phyloP scores from a whole-genome alignment of 2,113 vertebrate genomes.

The Hippocampus barbouri region DNA sequence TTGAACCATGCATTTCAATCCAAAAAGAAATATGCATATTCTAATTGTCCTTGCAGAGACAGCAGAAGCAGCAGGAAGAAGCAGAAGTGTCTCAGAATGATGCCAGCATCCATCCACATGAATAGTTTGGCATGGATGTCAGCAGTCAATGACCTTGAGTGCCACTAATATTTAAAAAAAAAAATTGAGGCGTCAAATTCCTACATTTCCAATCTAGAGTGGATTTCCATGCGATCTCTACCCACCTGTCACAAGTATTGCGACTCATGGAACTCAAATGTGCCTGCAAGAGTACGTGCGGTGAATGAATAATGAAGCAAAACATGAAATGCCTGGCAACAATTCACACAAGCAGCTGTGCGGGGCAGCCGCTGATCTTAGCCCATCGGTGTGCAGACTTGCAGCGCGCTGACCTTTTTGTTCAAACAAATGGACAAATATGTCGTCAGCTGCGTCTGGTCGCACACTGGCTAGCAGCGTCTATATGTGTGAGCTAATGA shows the following conservation, averaged over 20 bases:
- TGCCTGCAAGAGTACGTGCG: not conserved
- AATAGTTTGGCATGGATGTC: not conserved
- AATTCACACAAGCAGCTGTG: not conserved
- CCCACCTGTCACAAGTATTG: constrained; percentile 8
- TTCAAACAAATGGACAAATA: not conserved
- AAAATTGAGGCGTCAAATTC: not conserved
- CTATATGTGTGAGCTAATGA: not conserved
- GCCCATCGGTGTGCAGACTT: constrained; percentile 4
- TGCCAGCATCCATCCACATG: not conserved
- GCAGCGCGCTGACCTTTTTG: constrained; percentile 35
- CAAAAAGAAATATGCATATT: too few relatives aligned
- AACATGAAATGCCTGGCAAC: not conserved
- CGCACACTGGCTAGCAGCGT: not conserved
- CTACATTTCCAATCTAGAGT: constrained; percentile 2
- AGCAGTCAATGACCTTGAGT: not conserved
- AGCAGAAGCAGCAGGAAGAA: not conserved
- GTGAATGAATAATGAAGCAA: not conserved
- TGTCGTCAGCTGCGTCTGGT: constrained; percentile 3
- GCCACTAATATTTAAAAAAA: not conserved
- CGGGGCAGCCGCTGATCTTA: not conserved
- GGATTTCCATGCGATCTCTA: not conserved
- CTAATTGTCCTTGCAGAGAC: not conserved
- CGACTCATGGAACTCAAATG: not conserved
- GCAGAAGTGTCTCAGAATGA: not conserved
- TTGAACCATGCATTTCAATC: not conserved